These are phyloP conservation scores for Musca vetustissima DNA, from an alignment of 1,140 invertebrate species.

Conservation along the genomic window DNA sequence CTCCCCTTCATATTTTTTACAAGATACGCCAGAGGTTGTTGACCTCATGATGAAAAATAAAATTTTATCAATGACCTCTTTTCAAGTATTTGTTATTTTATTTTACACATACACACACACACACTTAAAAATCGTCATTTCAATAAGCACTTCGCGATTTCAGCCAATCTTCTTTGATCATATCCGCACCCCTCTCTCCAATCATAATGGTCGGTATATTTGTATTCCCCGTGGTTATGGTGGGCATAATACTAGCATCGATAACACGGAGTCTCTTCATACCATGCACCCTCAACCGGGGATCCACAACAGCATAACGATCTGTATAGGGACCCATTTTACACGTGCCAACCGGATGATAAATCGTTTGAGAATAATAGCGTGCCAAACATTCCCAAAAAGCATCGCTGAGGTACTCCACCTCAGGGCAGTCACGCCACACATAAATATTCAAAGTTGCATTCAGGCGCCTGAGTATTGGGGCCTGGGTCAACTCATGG, in stretches of 20 bases:
- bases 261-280: conserved; percentile 64
- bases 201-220: conserved; percentile 73
- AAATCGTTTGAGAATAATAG: conserved; percentile 69
- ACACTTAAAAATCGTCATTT: too few relatives aligned
- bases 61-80: neutral
- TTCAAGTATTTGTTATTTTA: neutral
- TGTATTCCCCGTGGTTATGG: conserved; percentile 68
- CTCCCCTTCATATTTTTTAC: too few relatives aligned
- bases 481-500: conserved; percentile 64
- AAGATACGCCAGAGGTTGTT: too few relatives aligned
- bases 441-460: conserved; percentile 63
- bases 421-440: conserved; percentile 63
- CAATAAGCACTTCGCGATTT: neutral
- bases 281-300: conserved; percentile 63
- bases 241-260: conserved; percentile 75
- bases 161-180: conserved; percentile 65
- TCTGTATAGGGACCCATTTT: conserved; percentile 67
- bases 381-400: conserved; percentile 72
- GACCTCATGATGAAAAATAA: neutral
- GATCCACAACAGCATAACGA: conserved; percentile 63
- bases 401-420: conserved; percentile 57
- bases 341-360: conserved; percentile 66
- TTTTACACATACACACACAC: too few relatives aligned
- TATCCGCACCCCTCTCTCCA: conserved; percentile 67
- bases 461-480: conserved; percentile 66